A percentile compares a stretch with the other conserved stretches of the same genome.
These are phyloP conservation scores for Syngnathus floridae DNA, from an alignment of 2,113 vertebrate species.

Conservation along the genomic window DNA sequence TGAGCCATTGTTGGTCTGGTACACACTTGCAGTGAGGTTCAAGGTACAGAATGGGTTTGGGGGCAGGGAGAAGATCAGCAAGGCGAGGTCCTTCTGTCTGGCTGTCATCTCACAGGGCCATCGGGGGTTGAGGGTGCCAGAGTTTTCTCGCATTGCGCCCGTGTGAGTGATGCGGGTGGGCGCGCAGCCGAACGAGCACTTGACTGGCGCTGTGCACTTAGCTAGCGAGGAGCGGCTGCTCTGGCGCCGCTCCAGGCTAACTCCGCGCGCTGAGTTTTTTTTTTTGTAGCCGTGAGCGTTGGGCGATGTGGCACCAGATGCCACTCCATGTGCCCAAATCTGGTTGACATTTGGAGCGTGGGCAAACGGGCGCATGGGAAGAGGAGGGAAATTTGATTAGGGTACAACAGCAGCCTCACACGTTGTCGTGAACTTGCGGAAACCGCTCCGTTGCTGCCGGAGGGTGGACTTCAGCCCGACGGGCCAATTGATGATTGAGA, in stretches of 20 bases:
- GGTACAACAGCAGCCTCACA: constrained; percentile 84
- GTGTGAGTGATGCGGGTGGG: constrained; percentile 57
- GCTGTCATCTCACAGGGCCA: constrained; percentile 61
- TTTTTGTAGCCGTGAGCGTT: constrained; percentile 75
- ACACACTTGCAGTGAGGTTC: constrained; percentile 29
- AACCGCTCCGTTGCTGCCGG: background rate
- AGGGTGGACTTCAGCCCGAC: constrained; percentile 6
- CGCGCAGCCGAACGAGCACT: constrained; percentile 67
- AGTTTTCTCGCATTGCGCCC: constrained; percentile 33
- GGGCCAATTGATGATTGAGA: constrained; percentile 39
- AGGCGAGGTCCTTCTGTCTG: constrained; percentile 67
- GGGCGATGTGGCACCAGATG: constrained; percentile 89
- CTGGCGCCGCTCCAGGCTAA: constrained; percentile 63
- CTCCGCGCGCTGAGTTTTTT: constrained; percentile 75
- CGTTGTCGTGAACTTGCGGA: constrained; percentile 55
- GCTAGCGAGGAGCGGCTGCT: constrained; percentile 59
- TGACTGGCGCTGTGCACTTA: constrained; percentile 67
- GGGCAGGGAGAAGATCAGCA: constrained; percentile 57
- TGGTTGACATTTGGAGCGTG: constrained; percentile 92
- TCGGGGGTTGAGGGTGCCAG: constrained; percentile 62
- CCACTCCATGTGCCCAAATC: constrained; percentile 95
- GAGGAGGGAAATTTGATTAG: constrained; percentile 93
- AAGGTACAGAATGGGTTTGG: constrained; percentile 55
- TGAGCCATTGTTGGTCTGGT: background rate
- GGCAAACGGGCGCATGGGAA: constrained; percentile 77